A percentile compares a stretch with the other conserved stretches of the same genome.
Evolutionary conservation across 2,888 invertebrate species (phyloP).

Genomic region (Andrena marginata): DNA sequence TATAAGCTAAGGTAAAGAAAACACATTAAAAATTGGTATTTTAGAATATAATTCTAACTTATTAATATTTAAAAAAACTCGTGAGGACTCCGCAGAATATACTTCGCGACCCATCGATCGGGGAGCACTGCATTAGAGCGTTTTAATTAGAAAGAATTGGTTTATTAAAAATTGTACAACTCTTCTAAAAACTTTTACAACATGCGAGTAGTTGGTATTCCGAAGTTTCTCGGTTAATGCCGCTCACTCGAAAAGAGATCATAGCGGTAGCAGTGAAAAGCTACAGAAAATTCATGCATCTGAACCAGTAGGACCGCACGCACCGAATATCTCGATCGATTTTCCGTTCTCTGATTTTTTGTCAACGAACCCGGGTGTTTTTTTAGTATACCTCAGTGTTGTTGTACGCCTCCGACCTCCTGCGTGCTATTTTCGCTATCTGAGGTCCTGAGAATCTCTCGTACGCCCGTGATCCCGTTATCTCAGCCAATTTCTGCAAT

Average conservation of each 20-base stretch:
- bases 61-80: too few relatives aligned
- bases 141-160: too few relatives aligned
- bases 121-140: too few relatives aligned
- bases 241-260: background rate
- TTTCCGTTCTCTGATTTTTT: slow-evolving; percentile 58
- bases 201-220: background rate
- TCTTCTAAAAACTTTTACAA: too few relatives aligned
- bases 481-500: slow-evolving; percentile 90
- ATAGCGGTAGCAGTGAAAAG: slow-evolving; percentile 2
- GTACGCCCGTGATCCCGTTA: slow-evolving; percentile 95
- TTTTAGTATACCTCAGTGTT: slow-evolving; percentile 89
- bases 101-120: too few relatives aligned
- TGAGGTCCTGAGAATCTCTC: slow-evolving; percentile 97
- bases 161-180: too few relatives aligned
- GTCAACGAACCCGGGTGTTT: slow-evolving; percentile 66
- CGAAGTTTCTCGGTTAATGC: background rate
- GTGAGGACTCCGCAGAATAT: too few relatives aligned
- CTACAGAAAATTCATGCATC: slow-evolving; percentile 29
- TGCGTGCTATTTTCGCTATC: slow-evolving; percentile 94
- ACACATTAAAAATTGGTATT: too few relatives aligned
- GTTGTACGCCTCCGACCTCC: slow-evolving; percentile 89
- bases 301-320: slow-evolving; percentile 45
- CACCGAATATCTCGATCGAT: slow-evolving; percentile 68
- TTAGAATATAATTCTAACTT: too few relatives aligned
- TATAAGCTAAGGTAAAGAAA: too few relatives aligned